Percentiles rank a stretch among this genome's conserved stretches.
Evolutionary conservation across 2,888 invertebrate species (phyloP).

Genomic region (Lasioglossum morio): DNA sequence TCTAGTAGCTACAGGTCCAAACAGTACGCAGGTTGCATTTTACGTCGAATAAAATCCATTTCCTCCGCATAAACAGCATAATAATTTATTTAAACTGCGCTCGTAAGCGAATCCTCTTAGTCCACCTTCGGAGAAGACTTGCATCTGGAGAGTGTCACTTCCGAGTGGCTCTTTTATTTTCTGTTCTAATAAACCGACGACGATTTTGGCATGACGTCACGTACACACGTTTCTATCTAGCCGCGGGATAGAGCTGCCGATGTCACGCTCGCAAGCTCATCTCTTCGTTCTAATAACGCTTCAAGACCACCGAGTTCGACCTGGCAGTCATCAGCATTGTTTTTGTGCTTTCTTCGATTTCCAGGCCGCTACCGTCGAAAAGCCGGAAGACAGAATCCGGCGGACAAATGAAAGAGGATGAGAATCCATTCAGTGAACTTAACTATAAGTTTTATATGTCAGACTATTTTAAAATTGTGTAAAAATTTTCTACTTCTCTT

Average conservation of each 20-base stretch:
- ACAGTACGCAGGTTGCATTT: background rate
- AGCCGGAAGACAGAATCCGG: slow-evolving; percentile 1
- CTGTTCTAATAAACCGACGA: background rate
- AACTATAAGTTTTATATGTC: background rate
- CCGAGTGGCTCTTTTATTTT: background rate
- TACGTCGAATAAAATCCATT: background rate
- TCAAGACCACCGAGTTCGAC: background rate
- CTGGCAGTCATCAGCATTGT: background rate
- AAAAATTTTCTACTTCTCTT: background rate
- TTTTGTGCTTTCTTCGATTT: background rate
- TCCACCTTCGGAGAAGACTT: background rate
- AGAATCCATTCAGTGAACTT: background rate
- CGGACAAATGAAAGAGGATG: background rate
- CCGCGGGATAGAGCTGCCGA: background rate
- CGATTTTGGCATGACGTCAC: background rate
- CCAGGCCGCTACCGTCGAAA: background rate
- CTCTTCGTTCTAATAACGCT: slow-evolving; percentile 26
- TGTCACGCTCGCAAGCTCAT: slow-evolving; percentile 15
- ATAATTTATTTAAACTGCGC: background rate
- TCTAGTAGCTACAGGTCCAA: background rate
- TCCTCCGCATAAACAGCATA: background rate
- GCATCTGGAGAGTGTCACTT: background rate
- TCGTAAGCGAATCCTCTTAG: background rate
- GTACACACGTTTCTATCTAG: slow-evolving; percentile 11
- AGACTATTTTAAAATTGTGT: background rate